Conservation (phyloP, 2,797 vertebrate genomes). For the Cyprinella venusta region DNA sequence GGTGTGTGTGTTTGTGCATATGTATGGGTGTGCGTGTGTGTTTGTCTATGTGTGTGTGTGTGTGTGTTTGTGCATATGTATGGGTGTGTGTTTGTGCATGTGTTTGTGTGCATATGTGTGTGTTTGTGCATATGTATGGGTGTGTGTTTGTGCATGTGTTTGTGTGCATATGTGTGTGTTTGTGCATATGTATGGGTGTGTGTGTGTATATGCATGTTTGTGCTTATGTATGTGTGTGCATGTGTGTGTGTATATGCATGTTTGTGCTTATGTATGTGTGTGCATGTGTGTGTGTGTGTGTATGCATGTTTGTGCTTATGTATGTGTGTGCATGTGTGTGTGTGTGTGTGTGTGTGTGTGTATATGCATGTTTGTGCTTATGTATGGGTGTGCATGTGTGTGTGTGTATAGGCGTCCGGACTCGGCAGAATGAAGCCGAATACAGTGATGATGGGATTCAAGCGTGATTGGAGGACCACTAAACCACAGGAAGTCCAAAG, state of each 20-base stretch:
- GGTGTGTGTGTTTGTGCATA: constrained; percentile 21
- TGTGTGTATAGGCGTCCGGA: constrained; percentile 83
- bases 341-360: background rate
- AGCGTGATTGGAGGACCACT: constrained; percentile 88
- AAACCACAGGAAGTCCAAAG: constrained; percentile 76
- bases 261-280: background rate
- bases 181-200: too few relatives aligned
- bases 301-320: too few relatives aligned
- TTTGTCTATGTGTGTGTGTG: background rate
- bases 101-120: constrained; percentile 75
- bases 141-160: too few relatives aligned
- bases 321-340: background rate
- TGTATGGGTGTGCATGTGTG: constrained; percentile 13
- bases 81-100: constrained; percentile 32
- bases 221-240: background rate
- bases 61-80: background rate
- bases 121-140: background rate
- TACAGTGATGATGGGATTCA: constrained; percentile 93
- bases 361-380: background rate
- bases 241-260: too few relatives aligned
- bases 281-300: too few relatives aligned
- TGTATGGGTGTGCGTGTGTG: background rate
- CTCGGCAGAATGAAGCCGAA: constrained; percentile 96
- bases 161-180: too few relatives aligned
- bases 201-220: too few relatives aligned